These are phyloP conservation scores for Fabriciana adippe DNA, from an alignment of 2,888 invertebrate genomes.

Conservation along the genomic window DNA sequence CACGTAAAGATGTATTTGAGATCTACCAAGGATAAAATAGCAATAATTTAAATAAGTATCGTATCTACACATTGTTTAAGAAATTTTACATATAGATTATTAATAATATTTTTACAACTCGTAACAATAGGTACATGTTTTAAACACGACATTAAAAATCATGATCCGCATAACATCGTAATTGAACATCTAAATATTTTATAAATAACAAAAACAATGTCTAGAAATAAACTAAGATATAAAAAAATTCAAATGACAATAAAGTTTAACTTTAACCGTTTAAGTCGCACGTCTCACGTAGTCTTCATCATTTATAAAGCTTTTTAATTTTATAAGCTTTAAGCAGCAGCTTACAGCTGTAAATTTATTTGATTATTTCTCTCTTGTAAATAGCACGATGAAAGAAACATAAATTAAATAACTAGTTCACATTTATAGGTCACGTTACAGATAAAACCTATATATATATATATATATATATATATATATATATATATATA, in stretches of 20 bases:
- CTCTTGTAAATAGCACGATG: not conserved
- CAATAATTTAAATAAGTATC: not conserved
- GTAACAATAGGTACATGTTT: not conserved
- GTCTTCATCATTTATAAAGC: not conserved
- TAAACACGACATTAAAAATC: slow-evolving; percentile 27
- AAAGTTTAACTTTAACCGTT: not conserved
- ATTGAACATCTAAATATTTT: slow-evolving; percentile 22
- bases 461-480: too few species aligned
- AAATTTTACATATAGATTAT: not conserved
- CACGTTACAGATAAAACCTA: slow-evolving; percentile 24
- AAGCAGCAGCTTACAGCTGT: too few species aligned
- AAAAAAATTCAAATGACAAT: slow-evolving; percentile 13
- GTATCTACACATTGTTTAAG: too few species aligned
- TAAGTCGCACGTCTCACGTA: not conserved
- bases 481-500: not conserved
- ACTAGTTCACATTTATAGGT: slow-evolving; percentile 28
- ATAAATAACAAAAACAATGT: slow-evolving; percentile 19
- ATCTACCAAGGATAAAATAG: not conserved
- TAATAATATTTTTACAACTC: too few species aligned
- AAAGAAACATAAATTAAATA: slow-evolving; percentile 2
- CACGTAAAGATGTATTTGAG: not conserved
- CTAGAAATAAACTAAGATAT: slow-evolving; percentile 23
- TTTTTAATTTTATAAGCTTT: too few species aligned
- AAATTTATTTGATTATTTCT: too few species aligned
- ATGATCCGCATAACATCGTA: slow-evolving; percentile 18